These are phyloP conservation scores for Halictus rubicundus DNA, from an alignment of 1,140 invertebrate species.

Conservation along the genomic window DNA sequence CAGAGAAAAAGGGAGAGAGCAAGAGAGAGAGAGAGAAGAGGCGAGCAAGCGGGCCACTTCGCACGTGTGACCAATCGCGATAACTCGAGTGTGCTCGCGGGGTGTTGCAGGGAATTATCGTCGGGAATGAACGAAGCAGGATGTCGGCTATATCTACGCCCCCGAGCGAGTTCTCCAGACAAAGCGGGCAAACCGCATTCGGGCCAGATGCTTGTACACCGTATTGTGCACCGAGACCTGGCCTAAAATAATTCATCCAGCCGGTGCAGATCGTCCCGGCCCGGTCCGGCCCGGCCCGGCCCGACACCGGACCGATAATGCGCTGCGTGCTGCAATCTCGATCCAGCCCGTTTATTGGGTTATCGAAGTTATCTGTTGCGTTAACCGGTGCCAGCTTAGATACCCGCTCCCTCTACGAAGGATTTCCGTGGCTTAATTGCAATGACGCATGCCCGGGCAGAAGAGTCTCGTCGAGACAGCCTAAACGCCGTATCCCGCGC, in stretches of 20 bases:
- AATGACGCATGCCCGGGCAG: background rate
- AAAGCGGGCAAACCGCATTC: constrained; percentile 62
- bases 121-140: constrained; percentile 66
- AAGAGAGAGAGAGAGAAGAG: constrained; percentile 1
- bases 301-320: constrained; percentile 42
- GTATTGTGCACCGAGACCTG: constrained; percentile 53
- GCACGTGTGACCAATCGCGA: constrained; percentile 66
- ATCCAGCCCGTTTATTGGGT: constrained; percentile 52
- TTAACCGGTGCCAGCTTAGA: constrained; percentile 15
- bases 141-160: constrained; percentile 70
- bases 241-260: constrained; percentile 64
- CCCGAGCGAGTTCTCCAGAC: constrained; percentile 69
- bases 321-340: constrained; percentile 44
- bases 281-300: constrained; percentile 13
- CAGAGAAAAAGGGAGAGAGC: background rate
- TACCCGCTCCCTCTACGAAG: background rate
- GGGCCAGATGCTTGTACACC: constrained; percentile 51
- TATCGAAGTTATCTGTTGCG: constrained; percentile 57
- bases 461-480: background rate
- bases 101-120: constrained; percentile 58
- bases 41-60: constrained; percentile 45
- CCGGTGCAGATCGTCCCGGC: constrained; percentile 23
- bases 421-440: constrained; percentile 30
- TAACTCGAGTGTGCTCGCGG: constrained; percentile 57
- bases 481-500: background rate